Evolutionary conservation across 1,140 invertebrate genomes (phyloP).

Genomic region (Laodelphax striatellus): DNA sequence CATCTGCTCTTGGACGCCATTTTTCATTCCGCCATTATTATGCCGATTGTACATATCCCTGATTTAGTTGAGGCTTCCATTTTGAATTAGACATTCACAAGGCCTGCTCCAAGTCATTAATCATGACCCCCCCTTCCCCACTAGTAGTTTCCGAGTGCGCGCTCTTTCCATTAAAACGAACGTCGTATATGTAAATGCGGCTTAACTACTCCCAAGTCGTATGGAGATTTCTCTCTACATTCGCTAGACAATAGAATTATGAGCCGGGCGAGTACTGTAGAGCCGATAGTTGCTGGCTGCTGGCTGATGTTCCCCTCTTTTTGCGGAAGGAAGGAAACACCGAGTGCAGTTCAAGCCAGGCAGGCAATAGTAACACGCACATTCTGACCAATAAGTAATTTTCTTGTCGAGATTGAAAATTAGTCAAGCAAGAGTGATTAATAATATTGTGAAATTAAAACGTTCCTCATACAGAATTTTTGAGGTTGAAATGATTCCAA

Average conservation of each 20-base stretch:
- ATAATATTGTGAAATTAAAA: too few species aligned
- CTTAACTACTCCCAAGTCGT: constrained; percentile 8
- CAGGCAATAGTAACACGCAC: too few species aligned
- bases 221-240: constrained; percentile 7
- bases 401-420: too few species aligned
- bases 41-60: constrained; percentile 15
- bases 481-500: too few species aligned
- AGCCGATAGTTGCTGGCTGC: too few species aligned
- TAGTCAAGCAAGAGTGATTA: too few species aligned
- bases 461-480: too few species aligned
- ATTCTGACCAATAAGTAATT: too few species aligned
- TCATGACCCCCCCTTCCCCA: constrained; percentile 5
- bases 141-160: not conserved
- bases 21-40: constrained; percentile 13
- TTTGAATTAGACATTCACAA: constrained; percentile 16
- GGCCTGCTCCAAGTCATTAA: constrained; percentile 9
- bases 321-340: too few species aligned
- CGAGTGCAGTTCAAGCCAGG: too few species aligned
- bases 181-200: constrained; percentile 11
- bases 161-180: constrained; percentile 12
- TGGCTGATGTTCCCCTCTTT: too few species aligned
- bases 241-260: constrained; percentile 5
- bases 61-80: constrained; percentile 16
- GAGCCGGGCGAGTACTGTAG: not conserved
- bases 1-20: not conserved